phyloP scores from a whole-genome alignment of 2,113 vertebrate species.

The Chamaetylas fuelleborni region DNA sequence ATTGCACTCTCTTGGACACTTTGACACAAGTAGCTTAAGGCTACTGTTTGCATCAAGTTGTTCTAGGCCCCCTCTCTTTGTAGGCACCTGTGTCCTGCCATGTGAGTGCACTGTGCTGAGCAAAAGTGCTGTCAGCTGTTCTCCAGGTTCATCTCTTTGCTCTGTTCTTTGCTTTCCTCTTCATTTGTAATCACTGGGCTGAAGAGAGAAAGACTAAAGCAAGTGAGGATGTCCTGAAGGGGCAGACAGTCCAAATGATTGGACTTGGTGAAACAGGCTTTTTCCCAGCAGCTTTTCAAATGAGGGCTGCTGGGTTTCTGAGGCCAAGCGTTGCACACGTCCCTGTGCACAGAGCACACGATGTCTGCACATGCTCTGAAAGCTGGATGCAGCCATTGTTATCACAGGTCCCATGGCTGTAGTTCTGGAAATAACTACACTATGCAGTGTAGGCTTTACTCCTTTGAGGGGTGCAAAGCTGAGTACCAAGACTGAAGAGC shows the following conservation, averaged over 20 bases:
- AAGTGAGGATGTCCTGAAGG: conserved; percentile 13
- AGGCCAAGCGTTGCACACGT: neutral
- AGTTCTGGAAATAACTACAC: neutral
- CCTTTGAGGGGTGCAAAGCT: neutral
- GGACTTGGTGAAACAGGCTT: neutral
- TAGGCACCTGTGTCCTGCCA: conserved; percentile 39
- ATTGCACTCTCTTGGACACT: conserved; percentile 39
- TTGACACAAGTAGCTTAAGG: conserved; percentile 32
- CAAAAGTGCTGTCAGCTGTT: conserved; percentile 26
- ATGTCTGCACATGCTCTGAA: neutral
- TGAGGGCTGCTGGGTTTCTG: neutral
- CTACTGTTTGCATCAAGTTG: conserved; percentile 37
- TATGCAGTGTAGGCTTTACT: neutral
- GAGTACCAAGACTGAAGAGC: neutral
- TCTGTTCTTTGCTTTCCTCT: conserved; percentile 36
- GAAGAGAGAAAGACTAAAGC: neutral
- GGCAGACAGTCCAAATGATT: conserved; percentile 6
- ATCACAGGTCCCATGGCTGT: neutral
- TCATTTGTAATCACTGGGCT: neutral
- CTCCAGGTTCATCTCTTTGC: neutral
- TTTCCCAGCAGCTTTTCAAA: neutral
- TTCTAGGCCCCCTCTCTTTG: neutral
- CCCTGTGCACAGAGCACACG: fast-evolving
- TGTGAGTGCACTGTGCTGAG: neutral
- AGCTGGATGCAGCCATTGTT: neutral